phyloP scores from a whole-genome alignment of 2,797 vertebrate species.

The Pangasius mekongensis region DNA sequence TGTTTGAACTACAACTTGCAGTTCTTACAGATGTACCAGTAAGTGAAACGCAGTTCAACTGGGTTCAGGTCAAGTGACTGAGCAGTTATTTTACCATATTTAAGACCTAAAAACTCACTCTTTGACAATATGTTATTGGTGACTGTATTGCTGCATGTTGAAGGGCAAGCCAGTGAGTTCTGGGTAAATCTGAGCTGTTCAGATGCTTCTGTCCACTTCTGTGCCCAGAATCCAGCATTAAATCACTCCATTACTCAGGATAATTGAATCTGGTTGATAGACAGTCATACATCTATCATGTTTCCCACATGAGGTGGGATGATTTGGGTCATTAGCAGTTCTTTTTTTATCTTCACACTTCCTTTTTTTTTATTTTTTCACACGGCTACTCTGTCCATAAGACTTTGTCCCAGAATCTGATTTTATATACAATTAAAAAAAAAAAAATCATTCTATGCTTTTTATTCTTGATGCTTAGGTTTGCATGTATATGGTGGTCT shows the following conservation, averaged over 20 bases:
- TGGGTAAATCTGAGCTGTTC: background rate
- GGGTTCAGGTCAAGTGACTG: background rate
- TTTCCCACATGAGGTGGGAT: background rate
- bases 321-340: slow-evolving; percentile 6
- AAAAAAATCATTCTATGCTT: background rate
- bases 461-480: background rate
- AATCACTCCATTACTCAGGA: background rate
- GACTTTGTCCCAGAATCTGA: background rate
- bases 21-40: background rate
- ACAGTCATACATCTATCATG: background rate
- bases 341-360: slow-evolving; percentile 3
- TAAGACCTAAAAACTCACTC: background rate
- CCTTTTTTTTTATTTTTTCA: background rate
- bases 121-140: background rate
- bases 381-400: background rate
- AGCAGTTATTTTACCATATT: background rate
- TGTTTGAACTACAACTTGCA: background rate
- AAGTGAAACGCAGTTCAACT: background rate
- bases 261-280: background rate
- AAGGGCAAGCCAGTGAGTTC: background rate
- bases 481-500: background rate
- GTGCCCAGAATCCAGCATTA: background rate
- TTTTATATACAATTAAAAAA: background rate
- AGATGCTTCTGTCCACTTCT: background rate
- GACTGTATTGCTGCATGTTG: background rate